Base-by-base conservation (phyloP, 1,140 invertebrate genomes). In the Aporrectodea caliginosa region DNA sequence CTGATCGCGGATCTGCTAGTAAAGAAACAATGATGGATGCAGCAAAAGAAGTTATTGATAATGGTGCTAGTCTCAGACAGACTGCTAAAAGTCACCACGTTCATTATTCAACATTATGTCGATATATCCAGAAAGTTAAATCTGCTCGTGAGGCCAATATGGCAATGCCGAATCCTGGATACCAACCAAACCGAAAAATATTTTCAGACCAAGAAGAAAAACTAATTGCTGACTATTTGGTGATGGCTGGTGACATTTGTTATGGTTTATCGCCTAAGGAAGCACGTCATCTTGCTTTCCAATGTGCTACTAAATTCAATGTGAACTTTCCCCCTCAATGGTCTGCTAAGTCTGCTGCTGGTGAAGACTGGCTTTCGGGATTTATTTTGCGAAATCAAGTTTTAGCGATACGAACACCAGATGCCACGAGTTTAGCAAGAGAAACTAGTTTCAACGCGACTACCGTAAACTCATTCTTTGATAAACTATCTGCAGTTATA, bases 391-490 rank as follows among this genome's bases (percentile, higher is more conserved):
- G 89, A 82, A 86, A 90, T 78, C 84, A 84, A 16, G 75, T 79
- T 79, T 80, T 90, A 29, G 88, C 88, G 30, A 76, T 90, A 34
- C 82, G 87, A 58, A 84, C 75, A 79, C 87, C 88, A 76, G 85
- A 89, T 80, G 85, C 86, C 81, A 89, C 88, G 16, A 89, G 88
- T 75, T 79, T 89, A 22, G 84, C 87, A n/a, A 84, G 89, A 82
- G 87, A 87, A 22, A 89, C 88, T 22, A 88, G 86, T 75, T 90
- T 90, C 81, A 90, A n/a, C 83, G 86, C 86, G 89, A 84, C 31
- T 6, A 90, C 78, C 75, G 80, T 83, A 0, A 27, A 16, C 14
- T 29, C 74, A 30, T 83, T 84, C 30, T 84, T 86, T 79, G 68
- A 80, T 27, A 82, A 84, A 73, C 77, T 84, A 27, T 32, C 75